Evolutionary conservation across 1,140 invertebrate genomes (phyloP).

Genomic region (Nasonia longicornis): DNA sequence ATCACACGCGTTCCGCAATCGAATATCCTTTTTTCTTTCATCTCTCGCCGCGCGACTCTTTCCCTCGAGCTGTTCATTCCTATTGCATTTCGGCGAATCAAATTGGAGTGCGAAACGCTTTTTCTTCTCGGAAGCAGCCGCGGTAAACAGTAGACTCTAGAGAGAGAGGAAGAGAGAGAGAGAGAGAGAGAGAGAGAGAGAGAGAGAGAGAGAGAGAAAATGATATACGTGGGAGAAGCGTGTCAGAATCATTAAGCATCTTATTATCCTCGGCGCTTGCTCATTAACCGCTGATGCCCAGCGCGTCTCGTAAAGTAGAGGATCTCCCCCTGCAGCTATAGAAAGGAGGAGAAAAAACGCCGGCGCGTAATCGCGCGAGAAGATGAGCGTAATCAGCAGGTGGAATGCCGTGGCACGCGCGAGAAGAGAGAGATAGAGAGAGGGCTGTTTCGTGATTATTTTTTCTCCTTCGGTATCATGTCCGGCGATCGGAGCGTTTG

Average conservation of each 20-base stretch:
- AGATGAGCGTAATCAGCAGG: constrained; percentile 41
- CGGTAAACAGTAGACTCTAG: no score
- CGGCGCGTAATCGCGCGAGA: not conserved
- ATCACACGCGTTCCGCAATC: no score
- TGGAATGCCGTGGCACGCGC: constrained; percentile 8
- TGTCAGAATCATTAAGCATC: constrained; percentile 24
- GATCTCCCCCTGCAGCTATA: not conserved
- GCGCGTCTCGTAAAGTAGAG: not conserved
- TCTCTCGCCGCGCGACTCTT: no score
- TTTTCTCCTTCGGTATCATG: not conserved
- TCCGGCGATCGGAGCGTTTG: not conserved
- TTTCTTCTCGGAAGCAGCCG: no score
- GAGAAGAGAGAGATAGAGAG: not conserved
- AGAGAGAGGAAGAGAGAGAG: no score
- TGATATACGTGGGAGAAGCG: not conserved
- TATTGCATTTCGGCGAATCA: not conserved
- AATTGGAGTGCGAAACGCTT: not conserved
- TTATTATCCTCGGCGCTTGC: constrained; percentile 5
- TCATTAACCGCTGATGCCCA: constrained; percentile 3
- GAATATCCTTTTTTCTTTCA: no score
- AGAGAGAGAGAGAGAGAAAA: no score
- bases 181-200: no score
- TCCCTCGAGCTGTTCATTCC: no score
- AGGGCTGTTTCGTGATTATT: constrained; percentile 29
- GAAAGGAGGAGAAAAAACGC: not conserved